A percentile compares a stretch with the other conserved stretches of the same genome.
Conservation (phyloP, 2,113 vertebrate genomes). For the Melospiza georgiana region DNA sequence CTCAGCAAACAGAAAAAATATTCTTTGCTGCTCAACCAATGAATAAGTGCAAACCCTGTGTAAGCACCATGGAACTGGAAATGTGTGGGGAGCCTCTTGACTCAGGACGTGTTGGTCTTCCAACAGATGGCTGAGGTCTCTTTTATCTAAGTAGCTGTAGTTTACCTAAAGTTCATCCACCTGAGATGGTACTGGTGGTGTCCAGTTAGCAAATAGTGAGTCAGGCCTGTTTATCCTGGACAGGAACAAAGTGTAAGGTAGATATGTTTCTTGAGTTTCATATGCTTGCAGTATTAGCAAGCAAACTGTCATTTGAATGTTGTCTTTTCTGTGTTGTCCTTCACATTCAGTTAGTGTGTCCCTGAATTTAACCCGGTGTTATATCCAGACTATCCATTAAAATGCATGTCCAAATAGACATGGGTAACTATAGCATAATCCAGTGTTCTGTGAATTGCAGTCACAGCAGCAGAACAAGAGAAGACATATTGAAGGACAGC, state of each 20-base stretch:
- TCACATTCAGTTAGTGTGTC: background rate
- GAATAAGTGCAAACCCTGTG: background rate
- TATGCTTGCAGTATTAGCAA: background rate
- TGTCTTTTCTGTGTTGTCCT: background rate
- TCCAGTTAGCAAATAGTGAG: background rate
- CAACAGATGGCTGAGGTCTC: background rate
- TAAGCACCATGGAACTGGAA: background rate
- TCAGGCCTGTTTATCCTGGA: background rate
- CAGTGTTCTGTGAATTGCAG: background rate
- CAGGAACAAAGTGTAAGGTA: background rate
- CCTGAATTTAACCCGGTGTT: background rate
- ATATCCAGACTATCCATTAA: background rate
- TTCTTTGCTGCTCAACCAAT: background rate
- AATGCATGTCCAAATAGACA: background rate
- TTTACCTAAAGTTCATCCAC: background rate
- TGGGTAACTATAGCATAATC: background rate
- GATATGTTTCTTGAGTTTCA: background rate
- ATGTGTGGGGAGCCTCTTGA: background rate
- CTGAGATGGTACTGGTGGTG: background rate
- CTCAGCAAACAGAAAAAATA: background rate
- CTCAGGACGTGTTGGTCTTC: background rate
- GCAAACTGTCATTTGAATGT: background rate
- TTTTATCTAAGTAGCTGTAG: background rate
- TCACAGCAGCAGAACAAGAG: background rate
- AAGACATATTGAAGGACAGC: background rate